Evolutionary conservation across 2,888 invertebrate species (phyloP), one percentile per base, ranked within the genome.

Genomic region (Drosophila birchii): DNA sequence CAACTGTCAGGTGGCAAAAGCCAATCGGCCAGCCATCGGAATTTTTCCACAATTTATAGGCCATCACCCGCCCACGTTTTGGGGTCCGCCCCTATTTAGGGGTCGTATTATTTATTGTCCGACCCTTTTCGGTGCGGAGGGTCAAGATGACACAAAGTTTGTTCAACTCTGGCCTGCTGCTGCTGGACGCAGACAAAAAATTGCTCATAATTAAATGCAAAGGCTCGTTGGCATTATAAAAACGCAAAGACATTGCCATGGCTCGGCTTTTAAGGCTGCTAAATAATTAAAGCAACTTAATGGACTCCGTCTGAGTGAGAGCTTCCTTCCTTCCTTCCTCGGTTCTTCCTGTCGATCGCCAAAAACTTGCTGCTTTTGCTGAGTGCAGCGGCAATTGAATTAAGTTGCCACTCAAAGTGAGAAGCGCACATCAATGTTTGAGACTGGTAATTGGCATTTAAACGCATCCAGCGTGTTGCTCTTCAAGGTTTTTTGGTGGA

Each of bases 1-100:
- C 61, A 88, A 85, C 78, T 89, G 84, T 85, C 84, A 85, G 84
- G 89, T 85, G 89, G 82, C 89, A 87, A 85, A 79, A 87, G 88
- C 78, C 84, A 85, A 85, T 85, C 82, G 84, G 85, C 69, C 64
- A 79, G 85, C 67, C 57, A 70, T 80, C 64, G 63, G 76, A 78
- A 76, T 86, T 86, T 87, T 80, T 76, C 18, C 59, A 69, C 75
- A 88, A 83, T 88, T 88, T 80, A 86, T 82, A 54, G 41, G 53
- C 68, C 64, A 41, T 23, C 59, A 23, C 54, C 29, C 64, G 45
- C 26, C 51, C 36, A 26, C 23, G n/a, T 14, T 14, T 14, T 5
- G 26, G 26, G 20, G 12, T 11, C 32, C 32, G 23, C 23, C 20
- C 20, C 34, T 34, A 36, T 36, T 64, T 71, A 71, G 41, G 59